Percentiles rank a stretch among this genome's conserved stretches.
Evolutionary conservation across 2,797 vertebrate genomes (phyloP).

Genomic region (Naso thynnoides): DNA sequence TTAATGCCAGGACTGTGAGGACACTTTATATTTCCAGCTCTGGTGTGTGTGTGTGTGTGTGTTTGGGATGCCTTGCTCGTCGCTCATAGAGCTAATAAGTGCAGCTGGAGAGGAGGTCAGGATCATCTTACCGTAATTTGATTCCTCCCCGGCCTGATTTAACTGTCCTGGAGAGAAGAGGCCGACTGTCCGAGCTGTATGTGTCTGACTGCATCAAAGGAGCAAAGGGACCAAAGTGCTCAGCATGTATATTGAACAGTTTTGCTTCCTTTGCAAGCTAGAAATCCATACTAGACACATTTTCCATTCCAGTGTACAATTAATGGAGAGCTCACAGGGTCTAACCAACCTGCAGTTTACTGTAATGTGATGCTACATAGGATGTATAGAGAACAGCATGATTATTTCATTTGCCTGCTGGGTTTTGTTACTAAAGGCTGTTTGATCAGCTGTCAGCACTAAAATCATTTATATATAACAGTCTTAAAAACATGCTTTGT

Average conservation of each 20-base stretch:
- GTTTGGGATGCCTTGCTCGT: not conserved
- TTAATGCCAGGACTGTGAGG: slow-evolving; percentile 20
- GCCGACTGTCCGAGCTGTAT: not conserved
- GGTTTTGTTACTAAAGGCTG: slow-evolving; percentile 1
- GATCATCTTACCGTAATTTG: slow-evolving; percentile 69
- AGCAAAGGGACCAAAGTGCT: no score
- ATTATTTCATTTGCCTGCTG: not conserved
- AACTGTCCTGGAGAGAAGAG: slow-evolving; percentile 3
- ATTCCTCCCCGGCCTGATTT: slow-evolving; percentile 37
- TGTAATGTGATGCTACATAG: slow-evolving; percentile 3
- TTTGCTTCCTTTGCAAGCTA: not conserved
- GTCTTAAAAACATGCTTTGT: not conserved
- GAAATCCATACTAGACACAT: no score
- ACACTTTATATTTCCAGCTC: slow-evolving; percentile 10
- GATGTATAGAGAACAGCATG: not conserved
- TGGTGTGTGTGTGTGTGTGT: slow-evolving; percentile 3
- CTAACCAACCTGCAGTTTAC: not conserved
- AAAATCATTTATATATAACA: not conserved
- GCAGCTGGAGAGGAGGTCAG: slow-evolving; percentile 20
- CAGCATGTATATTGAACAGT: not conserved
- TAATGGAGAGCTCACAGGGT: not conserved
- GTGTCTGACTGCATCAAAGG: slow-evolving; percentile 8
- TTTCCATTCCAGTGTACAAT: not conserved
- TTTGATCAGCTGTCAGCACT: not conserved
- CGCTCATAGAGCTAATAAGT: slow-evolving; percentile 24